Evolutionary conservation across 2,888 invertebrate species (phyloP), one percentile per base, ranked within the genome.

Genomic region (Cryptus viduatorius): DNA sequence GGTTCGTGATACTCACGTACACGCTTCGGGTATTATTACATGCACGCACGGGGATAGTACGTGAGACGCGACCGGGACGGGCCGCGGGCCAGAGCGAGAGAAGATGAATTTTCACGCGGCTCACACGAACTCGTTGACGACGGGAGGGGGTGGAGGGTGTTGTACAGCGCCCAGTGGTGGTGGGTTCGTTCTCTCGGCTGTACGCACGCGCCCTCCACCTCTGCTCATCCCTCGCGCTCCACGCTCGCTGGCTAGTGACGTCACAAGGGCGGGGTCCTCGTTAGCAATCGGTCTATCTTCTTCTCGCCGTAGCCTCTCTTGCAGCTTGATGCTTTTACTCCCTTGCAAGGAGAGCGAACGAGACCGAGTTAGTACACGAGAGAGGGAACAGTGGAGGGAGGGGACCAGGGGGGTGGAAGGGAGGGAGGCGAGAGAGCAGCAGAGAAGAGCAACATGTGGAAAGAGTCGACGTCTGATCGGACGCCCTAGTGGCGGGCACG

Each of bases 201-300:
- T 48, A 48, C 82, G 72, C 84, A 81, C 59, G 78, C 83, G 80
- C 82, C 44, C 69, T 67, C 59, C 64, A 46, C 53, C 24, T 53
- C 48, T 12, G 16, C 59, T 42, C 48, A 68, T 82, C 71, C 16
- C 53, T 77, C 65, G 64, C 76, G 48, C 65, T 56, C 59, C 81
- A 59, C 44, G 69, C 53, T 59, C 31, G 61, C 81, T 78, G 79
- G 79, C 79, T 67, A 85, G 85, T 92, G 92, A 92, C 92, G 92
- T 92, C 92, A 92, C 90, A 91, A 92, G 92, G 92, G 92, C 92
- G 92, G 92, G 92, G 92, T 92, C 87, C 92, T 92, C 90, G 91
- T 92, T 92, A 92, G 89, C 89, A 87, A 89, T 64, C 86, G 89
- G 86, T 90, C 78, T 72, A 75, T 78, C 73, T 69, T 72, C 76